Conservation (phyloP, 2,113 vertebrate species). For the Ochotona princeps region DNA sequence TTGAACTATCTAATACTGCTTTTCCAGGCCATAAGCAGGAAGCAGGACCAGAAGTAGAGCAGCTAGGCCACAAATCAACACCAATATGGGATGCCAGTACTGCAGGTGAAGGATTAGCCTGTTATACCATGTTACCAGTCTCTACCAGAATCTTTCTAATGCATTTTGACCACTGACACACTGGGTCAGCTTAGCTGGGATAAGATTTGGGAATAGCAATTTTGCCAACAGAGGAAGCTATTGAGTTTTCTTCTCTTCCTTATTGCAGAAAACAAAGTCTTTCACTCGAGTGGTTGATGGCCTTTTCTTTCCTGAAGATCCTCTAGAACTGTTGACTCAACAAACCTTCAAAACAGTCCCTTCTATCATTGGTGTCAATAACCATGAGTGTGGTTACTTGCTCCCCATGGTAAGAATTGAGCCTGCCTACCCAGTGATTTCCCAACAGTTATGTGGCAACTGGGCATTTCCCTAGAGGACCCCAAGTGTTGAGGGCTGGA, state of each 20-base stretch:
- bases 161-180: background rate
- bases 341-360: conserved; percentile 86
- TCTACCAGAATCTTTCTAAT: background rate
- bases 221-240: background rate
- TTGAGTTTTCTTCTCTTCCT: conserved; percentile 17
- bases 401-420: conserved; percentile 76
- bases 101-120: too few species aligned
- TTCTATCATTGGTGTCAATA: conserved; percentile 88
- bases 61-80: too few species aligned
- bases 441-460: background rate
- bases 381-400: conserved; percentile 90
- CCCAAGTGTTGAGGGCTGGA: too few species aligned
- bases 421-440: too few species aligned
- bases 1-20: too few species aligned
- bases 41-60: too few species aligned
- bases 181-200: background rate
- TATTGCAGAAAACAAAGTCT: conserved; percentile 54
- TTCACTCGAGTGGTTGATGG: conserved; percentile 86
- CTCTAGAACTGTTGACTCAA: conserved; percentile 83
- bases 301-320: conserved; percentile 82
- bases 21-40: too few species aligned
- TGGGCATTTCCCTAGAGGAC: background rate
- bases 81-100: too few species aligned
- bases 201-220: background rate
- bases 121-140: too few species aligned